Evolutionary conservation across 2,888 invertebrate species (phyloP), one percentile per base, ranked within the genome.

Genomic region (Sympetrum striolatum): DNA sequence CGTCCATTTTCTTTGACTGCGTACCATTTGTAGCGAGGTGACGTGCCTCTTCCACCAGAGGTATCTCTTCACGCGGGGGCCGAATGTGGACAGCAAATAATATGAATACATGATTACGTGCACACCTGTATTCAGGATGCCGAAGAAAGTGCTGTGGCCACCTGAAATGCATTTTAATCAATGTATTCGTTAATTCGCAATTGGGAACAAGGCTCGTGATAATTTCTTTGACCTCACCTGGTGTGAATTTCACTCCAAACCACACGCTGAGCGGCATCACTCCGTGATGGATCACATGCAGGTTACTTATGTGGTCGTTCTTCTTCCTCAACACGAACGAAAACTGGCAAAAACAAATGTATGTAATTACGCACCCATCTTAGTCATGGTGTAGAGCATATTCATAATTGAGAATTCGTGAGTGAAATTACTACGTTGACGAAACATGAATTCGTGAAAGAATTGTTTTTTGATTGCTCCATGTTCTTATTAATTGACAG

Each of bases 261-360:
- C 99, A 99, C 91, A 98, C 98, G 6, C 98, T 98, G 96, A 98
- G 97, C 64, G 99, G 99, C 98, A 99, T 99, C 93, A 98, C 97
- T 92, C 98, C 98, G 94, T 99, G 99, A 94, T 99, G 99, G 93
- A 98, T 98, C 91, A 99, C 98, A 94, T 99, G 99, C 86, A 99
- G 95, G 14, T 98, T 97, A 91, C 98, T 97, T 92, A 99, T 97
- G 94, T 99, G 98, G 94, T 97, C 96, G 93, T 97, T 97, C 95
- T 99, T 99, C 96, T 99, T 99, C 93, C 98, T 95, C 94, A 98
- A 94, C 90, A 99, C 96, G 95, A 99, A 99, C 96, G 98, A 98
- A 95, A 98, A 96, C 98, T 98, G 95, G 22, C 95, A 94, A 92
- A 92, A 90, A 79, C 44, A 8, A 44, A 44, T 8, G 6, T 44